phyloP scores from a whole-genome alignment of 2,888 invertebrate genomes.

The Baccha elongata region DNA sequence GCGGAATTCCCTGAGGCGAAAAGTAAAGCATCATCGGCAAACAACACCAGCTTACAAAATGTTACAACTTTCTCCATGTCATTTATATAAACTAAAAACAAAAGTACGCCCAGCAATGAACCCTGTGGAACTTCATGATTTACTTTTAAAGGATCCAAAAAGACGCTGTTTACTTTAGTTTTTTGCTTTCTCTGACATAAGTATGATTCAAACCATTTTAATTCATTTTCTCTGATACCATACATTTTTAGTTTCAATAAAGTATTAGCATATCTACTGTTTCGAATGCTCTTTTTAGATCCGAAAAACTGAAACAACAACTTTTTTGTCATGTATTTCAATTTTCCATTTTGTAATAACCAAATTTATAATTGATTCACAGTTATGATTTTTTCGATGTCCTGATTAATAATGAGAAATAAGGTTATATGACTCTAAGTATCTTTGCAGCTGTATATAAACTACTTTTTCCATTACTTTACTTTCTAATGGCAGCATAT shows the following conservation, averaged over 20 bases:
- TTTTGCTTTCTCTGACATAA: neutral
- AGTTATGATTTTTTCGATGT: conserved; percentile 11
- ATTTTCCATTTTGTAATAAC: conserved; percentile 1
- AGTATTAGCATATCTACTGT: too few relatives aligned
- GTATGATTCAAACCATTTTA: neutral
- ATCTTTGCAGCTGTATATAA: neutral
- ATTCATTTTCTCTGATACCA: neutral
- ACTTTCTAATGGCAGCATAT: too few relatives aligned
- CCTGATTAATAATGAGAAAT: conserved; percentile 7
- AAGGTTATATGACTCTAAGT: conserved; percentile 3
- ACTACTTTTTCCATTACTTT: neutral
- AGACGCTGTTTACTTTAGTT: neutral
- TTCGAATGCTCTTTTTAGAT: neutral
- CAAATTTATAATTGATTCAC: conserved; percentile 7
- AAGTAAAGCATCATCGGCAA: neutral
- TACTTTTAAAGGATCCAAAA: neutral
- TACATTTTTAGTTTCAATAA: too few relatives aligned
- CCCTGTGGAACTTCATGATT: neutral
- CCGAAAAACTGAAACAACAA: neutral
- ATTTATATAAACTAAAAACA: neutral
- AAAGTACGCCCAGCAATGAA: neutral
- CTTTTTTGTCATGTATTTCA: neutral
- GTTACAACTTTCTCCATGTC: too few relatives aligned
- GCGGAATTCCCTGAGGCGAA: neutral
- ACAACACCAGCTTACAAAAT: too few relatives aligned